A percentile compares a stretch with the other conserved stretches of the same genome.
Conservation (phyloP, 2,113 vertebrate genomes). For the Otus sunia region DNA sequence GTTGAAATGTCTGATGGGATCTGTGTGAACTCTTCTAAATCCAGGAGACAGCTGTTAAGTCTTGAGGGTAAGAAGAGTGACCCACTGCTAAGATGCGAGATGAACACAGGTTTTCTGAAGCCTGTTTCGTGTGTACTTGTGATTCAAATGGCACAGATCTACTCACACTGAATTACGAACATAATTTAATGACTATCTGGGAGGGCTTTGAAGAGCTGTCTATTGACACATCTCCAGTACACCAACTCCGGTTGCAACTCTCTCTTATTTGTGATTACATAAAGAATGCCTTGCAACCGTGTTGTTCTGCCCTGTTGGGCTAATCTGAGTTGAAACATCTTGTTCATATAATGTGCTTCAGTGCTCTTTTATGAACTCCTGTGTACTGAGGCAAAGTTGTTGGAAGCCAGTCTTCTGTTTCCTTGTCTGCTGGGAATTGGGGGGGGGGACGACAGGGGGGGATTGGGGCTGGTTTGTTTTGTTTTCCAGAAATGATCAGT, state of each 20-base stretch:
- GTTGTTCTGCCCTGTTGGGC: constrained; percentile 48
- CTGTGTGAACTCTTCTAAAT: neutral
- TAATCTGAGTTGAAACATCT: constrained; percentile 58
- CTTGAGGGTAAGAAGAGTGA: neutral
- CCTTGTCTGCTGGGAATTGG: neutral
- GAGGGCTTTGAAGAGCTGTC: neutral
- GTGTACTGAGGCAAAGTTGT: constrained; percentile 22
- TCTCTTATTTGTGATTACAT: neutral
- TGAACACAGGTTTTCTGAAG: neutral
- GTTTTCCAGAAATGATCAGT: constrained; percentile 53
- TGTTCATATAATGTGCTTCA: constrained; percentile 64
- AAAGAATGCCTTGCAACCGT: constrained; percentile 13
- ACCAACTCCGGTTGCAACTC: neutral
- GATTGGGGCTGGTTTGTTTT: constrained; percentile 43
- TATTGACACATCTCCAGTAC: neutral
- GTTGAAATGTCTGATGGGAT: neutral
- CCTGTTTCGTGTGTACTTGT: neutral
- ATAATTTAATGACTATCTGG: neutral
- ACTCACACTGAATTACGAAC: neutral
- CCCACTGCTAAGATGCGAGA: neutral
- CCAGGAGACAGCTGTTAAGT: neutral
- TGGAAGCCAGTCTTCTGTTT: constrained; percentile 49
- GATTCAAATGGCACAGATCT: neutral
- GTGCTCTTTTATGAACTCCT: constrained; percentile 43
- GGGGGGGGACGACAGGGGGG: neutral